phyloP scores from a whole-genome alignment of 2,113 vertebrate species.

The Lipophrys pholis region DNA sequence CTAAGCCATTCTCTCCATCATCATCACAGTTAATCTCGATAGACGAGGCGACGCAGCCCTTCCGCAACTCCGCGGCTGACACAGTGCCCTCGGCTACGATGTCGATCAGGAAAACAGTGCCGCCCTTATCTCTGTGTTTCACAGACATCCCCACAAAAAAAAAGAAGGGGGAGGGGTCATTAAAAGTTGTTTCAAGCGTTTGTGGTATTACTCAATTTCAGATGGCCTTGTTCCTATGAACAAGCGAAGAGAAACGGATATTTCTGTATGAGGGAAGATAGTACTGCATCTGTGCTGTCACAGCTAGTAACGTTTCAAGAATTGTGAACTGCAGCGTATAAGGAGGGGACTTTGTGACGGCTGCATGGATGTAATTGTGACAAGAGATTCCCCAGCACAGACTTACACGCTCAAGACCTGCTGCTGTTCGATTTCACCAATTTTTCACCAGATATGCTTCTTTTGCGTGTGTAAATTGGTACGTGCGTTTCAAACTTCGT shows the following conservation, averaged over 20 bases:
- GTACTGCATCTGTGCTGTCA: not conserved
- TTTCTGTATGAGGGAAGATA: slow-evolving; percentile 7
- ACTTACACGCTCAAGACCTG: too few species aligned
- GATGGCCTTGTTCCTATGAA: not conserved
- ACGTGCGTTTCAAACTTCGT: too few species aligned
- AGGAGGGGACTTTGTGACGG: not conserved
- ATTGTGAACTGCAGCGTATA: not conserved
- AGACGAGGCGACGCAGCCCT: slow-evolving; percentile 47
- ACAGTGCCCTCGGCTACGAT: slow-evolving; percentile 48
- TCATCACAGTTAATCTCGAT: slow-evolving; percentile 50
- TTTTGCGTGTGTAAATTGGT: too few species aligned
- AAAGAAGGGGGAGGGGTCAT: not conserved
- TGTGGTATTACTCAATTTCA: slow-evolving; percentile 13
- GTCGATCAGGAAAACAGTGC: slow-evolving; percentile 45
- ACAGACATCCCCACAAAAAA: slow-evolving; percentile 38
- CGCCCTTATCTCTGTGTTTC: slow-evolving; percentile 54
- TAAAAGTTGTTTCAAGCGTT: slow-evolving; percentile 37
- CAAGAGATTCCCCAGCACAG: too few species aligned
- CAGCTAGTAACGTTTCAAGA: not conserved
- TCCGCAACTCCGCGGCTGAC: slow-evolving; percentile 46
- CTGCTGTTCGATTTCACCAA: too few species aligned
- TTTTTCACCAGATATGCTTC: too few species aligned
- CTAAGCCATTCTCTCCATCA: slow-evolving; percentile 24
- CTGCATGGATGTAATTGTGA: not conserved
- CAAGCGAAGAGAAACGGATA: not conserved